Percentiles rank a stretch among this genome's conserved stretches.
These are phyloP conservation scores for Drosophila prosaltans DNA, from an alignment of 1,140 invertebrate species.

Conservation along the genomic window DNA sequence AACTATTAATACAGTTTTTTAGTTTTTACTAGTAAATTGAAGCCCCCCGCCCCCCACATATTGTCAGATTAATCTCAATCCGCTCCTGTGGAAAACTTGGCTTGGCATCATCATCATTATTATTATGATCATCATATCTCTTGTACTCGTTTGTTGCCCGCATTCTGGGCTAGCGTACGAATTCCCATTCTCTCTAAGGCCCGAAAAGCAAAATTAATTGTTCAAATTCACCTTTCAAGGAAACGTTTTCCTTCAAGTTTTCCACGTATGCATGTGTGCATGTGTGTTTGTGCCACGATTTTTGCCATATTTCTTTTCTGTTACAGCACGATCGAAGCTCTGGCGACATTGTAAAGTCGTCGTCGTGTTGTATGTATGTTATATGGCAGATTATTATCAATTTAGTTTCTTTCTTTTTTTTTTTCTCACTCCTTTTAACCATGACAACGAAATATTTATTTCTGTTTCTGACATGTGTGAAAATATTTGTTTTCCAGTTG, in stretches of 20 bases:
- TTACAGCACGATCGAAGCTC: constrained; percentile 51
- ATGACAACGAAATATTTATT: constrained; percentile 30
- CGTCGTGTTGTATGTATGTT: constrained; percentile 11
- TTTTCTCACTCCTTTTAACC: constrained; percentile 13
- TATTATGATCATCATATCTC: constrained; percentile 21
- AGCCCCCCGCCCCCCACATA: not conserved
- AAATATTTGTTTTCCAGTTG: constrained; percentile 23
- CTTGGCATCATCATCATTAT: constrained; percentile 23
- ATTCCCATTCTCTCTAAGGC: constrained; percentile 47
- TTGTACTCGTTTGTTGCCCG: constrained; percentile 55
- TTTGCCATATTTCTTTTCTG: constrained; percentile 57
- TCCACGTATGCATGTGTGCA: constrained; percentile 36
- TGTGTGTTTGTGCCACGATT: constrained; percentile 57
- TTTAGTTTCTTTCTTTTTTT: constrained; percentile 19
- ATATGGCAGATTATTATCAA: constrained; percentile 23
- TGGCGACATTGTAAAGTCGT: constrained; percentile 63
- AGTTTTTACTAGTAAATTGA: too few species aligned
- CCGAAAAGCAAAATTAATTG: constrained; percentile 80
- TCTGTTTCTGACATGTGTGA: constrained; percentile 27
- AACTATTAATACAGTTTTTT: too few species aligned
- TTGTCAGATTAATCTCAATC: not conserved
- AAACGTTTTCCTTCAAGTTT: constrained; percentile 54
- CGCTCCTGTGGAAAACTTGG: not conserved
- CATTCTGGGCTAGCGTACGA: constrained; percentile 60
- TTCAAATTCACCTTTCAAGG: constrained; percentile 68